Evolutionary conservation across 2,797 vertebrate species (phyloP), one percentile per base, ranked within the genome.

Genomic region (Chelidonichthys spinosus): DNA sequence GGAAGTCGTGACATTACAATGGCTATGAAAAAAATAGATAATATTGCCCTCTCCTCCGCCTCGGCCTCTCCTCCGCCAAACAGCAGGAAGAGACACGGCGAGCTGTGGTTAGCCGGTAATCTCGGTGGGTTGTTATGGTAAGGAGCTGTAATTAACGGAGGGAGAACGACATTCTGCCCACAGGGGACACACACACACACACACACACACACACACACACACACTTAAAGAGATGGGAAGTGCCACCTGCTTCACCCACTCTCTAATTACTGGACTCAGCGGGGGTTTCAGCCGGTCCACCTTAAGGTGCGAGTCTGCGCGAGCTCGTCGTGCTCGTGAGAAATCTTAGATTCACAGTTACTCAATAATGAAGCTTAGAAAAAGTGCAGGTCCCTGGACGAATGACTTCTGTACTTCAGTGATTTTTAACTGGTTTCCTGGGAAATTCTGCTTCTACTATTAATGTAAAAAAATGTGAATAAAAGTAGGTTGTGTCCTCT

Each of bases 101-200:
- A 78, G 60, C 17, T 4, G 32, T 5, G 35, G 44, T 10, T 5
- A 65, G 14, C 55, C 2, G 25, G 62, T 59, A 69, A 25, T 37
- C 66, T 80, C 15, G 10, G 58, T 7, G 55, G 42, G 35, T 46
- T 60, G 63, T 62, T 82, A 58, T 33, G 11, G 61, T 53, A 62
- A 77, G 47, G 69, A 79, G 75, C 76, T 78, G 85, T 90, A 85
- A 89, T 89, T 89, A 89, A 76, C 64, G 61, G 72, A 53, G 36
- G 7, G 54, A 83, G 79, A 69, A 66, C 58, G 52, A 66, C 52
- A 75, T 8, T 17, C 72, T 59, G 46, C 70, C 61, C 62, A 70
- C 53, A 4, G 14, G 40, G 47, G 42, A 18, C 61, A 40, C 65
- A 71, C 60, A 63, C 69, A 61, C 60, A 60, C 71, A 67, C 49